Conservation (phyloP, 2,888 invertebrate species). For the Colostygia pectinataria region DNA sequence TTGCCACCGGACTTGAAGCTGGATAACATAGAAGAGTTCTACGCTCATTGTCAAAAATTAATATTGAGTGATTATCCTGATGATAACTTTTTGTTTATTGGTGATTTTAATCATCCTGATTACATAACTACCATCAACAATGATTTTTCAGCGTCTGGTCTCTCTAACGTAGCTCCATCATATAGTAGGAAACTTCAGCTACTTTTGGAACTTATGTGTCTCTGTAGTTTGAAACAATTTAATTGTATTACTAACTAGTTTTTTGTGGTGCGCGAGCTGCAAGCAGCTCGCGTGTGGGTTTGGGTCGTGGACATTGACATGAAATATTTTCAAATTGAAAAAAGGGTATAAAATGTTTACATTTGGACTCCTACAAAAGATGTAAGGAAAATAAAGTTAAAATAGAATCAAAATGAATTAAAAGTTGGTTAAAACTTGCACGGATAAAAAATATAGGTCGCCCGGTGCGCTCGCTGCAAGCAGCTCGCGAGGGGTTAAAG, state of each 20-base stretch:
- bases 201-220: background rate
- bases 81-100: constrained; percentile 4
- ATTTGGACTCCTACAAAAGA: too few species aligned
- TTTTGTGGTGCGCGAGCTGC: too few species aligned
- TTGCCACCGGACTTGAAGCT: constrained; percentile 2
- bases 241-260: constrained; percentile 1
- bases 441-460: too few species aligned
- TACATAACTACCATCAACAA: background rate
- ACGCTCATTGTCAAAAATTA: constrained; percentile 7
- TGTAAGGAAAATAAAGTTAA: too few species aligned
- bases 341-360: too few species aligned
- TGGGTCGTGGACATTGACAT: too few species aligned
- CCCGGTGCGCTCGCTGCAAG: too few species aligned
- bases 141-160: background rate
- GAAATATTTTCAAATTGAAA: too few species aligned
- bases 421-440: too few species aligned
- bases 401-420: too few species aligned
- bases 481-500: too few species aligned
- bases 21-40: background rate
- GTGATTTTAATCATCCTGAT: constrained; percentile 11
- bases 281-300: too few species aligned
- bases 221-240: constrained; percentile 7
- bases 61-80: background rate
- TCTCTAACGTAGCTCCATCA: background rate
- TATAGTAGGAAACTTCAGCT: background rate